Evolutionary conservation across 1,140 invertebrate genomes (phyloP), one percentile per base, ranked within the genome.

Genomic region (Nasonia vitripennis): DNA sequence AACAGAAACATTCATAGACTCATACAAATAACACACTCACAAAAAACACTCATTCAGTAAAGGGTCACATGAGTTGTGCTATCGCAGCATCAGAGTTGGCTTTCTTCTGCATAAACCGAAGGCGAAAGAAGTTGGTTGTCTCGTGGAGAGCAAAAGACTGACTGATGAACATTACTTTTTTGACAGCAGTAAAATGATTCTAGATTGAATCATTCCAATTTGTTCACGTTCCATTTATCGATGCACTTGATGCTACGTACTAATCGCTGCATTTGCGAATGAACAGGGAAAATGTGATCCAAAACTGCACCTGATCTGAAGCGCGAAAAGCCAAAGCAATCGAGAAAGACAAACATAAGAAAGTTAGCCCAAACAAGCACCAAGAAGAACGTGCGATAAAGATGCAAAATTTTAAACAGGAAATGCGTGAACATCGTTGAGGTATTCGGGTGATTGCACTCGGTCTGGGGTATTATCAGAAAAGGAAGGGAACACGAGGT

Each of bases 401-500:
- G 78, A 75, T 68, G 73, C 37, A 77, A 77, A 77, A 81, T 68
- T 74, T 48, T 74, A 85, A 85, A 85, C 84, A 85, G 84, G 84
- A 85, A 85, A 81, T 85, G 71, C 83, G 48, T 80, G 51, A 45
- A 75, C 6, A 55, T 37, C 14, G 27, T 3, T n/a, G 51, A 74
- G 51, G n/a, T 75, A 83, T 37, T 17, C 55, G 2, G 55, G 37
- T 81, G 55, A 85, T 85, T 85, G 41, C 7, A 51, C 27, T 51
- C 7, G 17, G 6, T 81, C 11, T n/a, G 23, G 23, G 70, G 27
- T 17, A 80, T 85, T 85, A 85, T 85, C 78, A 80, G 55, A 74
- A 45, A 81, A 68, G 84, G 86, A 86, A 87, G 87, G 87, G 88
- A 88, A 81, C 83, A 86, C 85, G 87, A 85, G 77, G 74, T 87